Percentiles rank a stretch among this genome's conserved stretches.
Evolutionary conservation across 2,888 invertebrate genomes (phyloP).

Genomic region (Chloroclystis v-ata): DNA sequence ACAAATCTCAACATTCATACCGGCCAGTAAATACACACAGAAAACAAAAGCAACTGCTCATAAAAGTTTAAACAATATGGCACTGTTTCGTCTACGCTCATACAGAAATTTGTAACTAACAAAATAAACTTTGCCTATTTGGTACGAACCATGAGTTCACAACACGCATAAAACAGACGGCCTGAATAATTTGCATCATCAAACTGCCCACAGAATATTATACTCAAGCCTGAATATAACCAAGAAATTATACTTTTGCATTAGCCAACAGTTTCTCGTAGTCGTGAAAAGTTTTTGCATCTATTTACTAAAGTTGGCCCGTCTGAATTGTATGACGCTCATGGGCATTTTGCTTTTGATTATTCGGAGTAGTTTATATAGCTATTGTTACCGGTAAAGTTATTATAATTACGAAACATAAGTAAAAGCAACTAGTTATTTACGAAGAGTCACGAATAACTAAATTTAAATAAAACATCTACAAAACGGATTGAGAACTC

Average conservation of each 20-base stretch:
- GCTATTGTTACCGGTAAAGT: slow-evolving; percentile 25
- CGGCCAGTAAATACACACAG: no score
- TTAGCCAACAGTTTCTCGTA: slow-evolving; percentile 57
- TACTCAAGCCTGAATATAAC: slow-evolving; percentile 35
- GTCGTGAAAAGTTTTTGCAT: slow-evolving; percentile 59
- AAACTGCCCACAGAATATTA: slow-evolving; percentile 33
- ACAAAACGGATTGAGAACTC: no score
- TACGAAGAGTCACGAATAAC: no score
- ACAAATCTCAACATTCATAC: no score
- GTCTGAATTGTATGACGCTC: slow-evolving; percentile 27
- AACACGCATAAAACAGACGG: slow-evolving; percentile 32
- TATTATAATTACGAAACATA: no score
- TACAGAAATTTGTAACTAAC: slow-evolving; percentile 1
- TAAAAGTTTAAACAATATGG: not conserved
- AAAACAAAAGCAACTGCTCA: no score
- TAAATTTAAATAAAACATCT: no score
- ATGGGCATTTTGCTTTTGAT: slow-evolving; percentile 31
- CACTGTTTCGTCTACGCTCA: not conserved
- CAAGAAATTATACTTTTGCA: slow-evolving; percentile 58
- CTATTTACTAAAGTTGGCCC: slow-evolving; percentile 53
- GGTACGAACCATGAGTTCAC: slow-evolving; percentile 26
- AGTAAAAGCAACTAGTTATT: no score
- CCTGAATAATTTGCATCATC: slow-evolving; percentile 44
- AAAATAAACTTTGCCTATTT: slow-evolving; percentile 25
- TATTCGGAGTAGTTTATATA: slow-evolving; percentile 34